phyloP scores from a whole-genome alignment of 92 coral and sea anemone genomes.

The Zoanthus gigantus region DNA sequence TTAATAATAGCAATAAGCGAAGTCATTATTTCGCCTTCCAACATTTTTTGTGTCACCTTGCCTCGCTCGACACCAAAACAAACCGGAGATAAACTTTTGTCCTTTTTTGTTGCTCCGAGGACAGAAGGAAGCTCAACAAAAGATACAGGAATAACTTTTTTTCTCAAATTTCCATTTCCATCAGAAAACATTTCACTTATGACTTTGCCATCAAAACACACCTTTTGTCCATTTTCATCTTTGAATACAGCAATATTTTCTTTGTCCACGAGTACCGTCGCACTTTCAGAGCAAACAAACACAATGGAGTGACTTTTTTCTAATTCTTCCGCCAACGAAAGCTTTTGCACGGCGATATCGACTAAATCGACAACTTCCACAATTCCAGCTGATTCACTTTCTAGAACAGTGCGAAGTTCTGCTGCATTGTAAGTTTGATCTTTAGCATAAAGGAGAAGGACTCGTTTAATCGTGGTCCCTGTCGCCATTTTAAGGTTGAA shows the following conservation, averaged over 20 bases:
- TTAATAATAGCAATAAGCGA: conserved; percentile 74
- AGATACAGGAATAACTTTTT: conserved; percentile 73
- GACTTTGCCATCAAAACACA: conserved; percentile 73
- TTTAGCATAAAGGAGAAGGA: conserved; percentile 72
- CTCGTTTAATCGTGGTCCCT: conserved; percentile 62
- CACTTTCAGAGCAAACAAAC: conserved; percentile 68
- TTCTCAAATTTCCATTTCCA: conserved; percentile 60
- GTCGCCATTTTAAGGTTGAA: conserved; percentile 55
- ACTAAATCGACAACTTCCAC: conserved; percentile 66
- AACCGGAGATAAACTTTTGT: conserved; percentile 56
- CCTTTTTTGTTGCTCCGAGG: conserved; percentile 47
- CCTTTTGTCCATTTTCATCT: conserved; percentile 59
- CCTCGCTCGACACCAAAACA: conserved; percentile 73
- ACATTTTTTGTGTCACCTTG: conserved; percentile 71
- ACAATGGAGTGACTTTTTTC: conserved; percentile 63
- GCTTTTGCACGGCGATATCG: conserved; percentile 57
- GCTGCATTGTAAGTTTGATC: conserved; percentile 70
- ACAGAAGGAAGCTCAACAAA: conserved; percentile 80
- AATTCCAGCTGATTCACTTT: conserved; percentile 69
- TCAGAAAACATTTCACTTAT: conserved; percentile 62
- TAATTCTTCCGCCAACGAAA: conserved; percentile 64
- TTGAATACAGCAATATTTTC: conserved; percentile 64
- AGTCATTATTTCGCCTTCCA: conserved; percentile 75
- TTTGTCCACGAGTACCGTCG: conserved; percentile 73
- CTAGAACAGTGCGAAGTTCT: conserved; percentile 76